Evolutionary conservation across 1,140 invertebrate genomes (phyloP).

Genomic region (Drosophila auraria): DNA sequence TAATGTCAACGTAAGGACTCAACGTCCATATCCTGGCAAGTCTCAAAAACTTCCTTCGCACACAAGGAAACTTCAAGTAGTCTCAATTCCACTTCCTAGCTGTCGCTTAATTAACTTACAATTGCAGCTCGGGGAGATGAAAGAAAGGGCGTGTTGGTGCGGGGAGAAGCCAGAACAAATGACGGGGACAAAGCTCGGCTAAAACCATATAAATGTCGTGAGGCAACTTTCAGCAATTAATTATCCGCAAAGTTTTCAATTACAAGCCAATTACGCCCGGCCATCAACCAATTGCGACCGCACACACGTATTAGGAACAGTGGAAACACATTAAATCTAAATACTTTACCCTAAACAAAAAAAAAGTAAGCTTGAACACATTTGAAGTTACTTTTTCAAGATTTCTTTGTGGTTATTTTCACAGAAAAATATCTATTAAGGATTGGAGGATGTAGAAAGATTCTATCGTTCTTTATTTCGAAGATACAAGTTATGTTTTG

Average conservation of each 20-base stretch:
- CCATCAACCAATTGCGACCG: slow-evolving; percentile 39
- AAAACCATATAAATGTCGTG: slow-evolving; percentile 76
- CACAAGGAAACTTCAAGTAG: slow-evolving; percentile 24
- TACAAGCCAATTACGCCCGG: slow-evolving; percentile 72
- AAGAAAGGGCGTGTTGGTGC: background rate
- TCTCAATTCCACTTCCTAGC: slow-evolving; percentile 43
- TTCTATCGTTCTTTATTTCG: background rate
- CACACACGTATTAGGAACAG: slow-evolving; percentile 11
- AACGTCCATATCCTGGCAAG: background rate
- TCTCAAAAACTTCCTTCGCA: slow-evolving; percentile 1
- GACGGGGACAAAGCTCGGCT: slow-evolving; percentile 61
- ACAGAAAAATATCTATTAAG: background rate
- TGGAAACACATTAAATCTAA: slow-evolving; percentile 1
- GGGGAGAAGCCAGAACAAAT: slow-evolving; percentile 34
- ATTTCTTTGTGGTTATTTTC: no score
- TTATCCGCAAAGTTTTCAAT: slow-evolving; percentile 80
- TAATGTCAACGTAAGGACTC: background rate
- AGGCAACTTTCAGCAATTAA: slow-evolving; percentile 76
- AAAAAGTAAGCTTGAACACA: background rate
- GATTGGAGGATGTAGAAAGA: background rate
- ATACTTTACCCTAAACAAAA: background rate
- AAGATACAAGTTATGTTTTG: background rate
- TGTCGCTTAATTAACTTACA: slow-evolving; percentile 73
- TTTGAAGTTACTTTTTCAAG: background rate
- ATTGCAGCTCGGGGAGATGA: slow-evolving; percentile 43